Percentiles rank a stretch among this genome's conserved stretches.
Evolutionary conservation across 1,140 invertebrate species (phyloP).

Genomic region (Cotesia vestalis): DNA sequence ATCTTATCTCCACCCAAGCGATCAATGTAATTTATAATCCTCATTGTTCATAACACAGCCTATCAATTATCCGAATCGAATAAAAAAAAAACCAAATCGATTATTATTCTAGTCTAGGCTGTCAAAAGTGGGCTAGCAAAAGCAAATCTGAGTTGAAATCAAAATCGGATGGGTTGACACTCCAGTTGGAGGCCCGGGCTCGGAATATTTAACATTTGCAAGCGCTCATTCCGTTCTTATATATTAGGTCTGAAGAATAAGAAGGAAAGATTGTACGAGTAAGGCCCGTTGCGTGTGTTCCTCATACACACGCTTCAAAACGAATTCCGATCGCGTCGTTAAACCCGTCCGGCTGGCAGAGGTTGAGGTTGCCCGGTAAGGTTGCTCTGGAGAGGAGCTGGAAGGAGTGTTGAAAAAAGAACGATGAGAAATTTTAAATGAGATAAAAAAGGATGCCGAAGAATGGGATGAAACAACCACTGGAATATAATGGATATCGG

Average conservation of each 20-base stretch:
- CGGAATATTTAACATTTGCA: too few relatives aligned
- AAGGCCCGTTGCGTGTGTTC: constrained; percentile 28
- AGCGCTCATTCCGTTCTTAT: too few relatives aligned
- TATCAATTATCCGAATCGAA: too few relatives aligned
- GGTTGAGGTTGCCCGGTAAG: constrained; percentile 12
- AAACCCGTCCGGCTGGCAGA: constrained; percentile 33
- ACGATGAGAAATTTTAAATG: constrained; percentile 4
- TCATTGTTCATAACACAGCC: too few relatives aligned
- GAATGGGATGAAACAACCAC: constrained; percentile 32
- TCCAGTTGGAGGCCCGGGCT: too few relatives aligned
- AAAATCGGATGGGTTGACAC: too few relatives aligned
- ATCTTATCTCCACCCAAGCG: too few relatives aligned
- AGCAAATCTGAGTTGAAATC: too few relatives aligned
- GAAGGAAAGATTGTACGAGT: background rate
- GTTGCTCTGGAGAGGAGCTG: background rate
- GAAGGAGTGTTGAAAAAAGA: constrained; percentile 24
- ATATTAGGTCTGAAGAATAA: background rate
- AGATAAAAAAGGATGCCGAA: constrained; percentile 34
- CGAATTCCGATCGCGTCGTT: constrained; percentile 44
- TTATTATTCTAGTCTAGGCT: too few relatives aligned
- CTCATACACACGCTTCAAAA: constrained; percentile 33
- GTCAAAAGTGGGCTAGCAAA: too few relatives aligned
- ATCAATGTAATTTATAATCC: too few relatives aligned
- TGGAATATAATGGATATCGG: constrained; percentile 44
- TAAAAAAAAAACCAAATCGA: too few relatives aligned